Percentiles rank a stretch among this genome's conserved stretches.
Conservation (phyloP, 2,888 invertebrate genomes). For the Hedychridium roseum region DNA sequence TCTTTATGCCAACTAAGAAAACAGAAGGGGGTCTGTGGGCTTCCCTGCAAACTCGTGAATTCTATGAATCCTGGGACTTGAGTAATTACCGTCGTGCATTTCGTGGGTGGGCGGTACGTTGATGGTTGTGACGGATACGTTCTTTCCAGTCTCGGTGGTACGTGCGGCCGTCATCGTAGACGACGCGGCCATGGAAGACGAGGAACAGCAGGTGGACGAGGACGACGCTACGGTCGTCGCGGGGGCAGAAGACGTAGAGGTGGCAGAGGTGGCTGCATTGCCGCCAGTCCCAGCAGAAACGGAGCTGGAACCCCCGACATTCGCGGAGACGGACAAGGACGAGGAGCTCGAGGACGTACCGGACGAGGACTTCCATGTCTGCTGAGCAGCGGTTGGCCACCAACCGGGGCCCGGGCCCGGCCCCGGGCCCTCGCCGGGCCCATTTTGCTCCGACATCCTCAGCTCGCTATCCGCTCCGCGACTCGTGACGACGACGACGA, state of each 20-base stretch:
- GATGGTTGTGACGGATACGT: constrained; percentile 85
- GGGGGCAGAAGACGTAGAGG: too few relatives aligned
- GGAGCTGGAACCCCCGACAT: too few relatives aligned
- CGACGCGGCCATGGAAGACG: constrained; percentile 51
- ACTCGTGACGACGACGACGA: not conserved
- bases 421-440: constrained; percentile 57
- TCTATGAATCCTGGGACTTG: too few relatives aligned
- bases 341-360: constrained; percentile 24
- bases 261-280: too few relatives aligned
- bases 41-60: too few relatives aligned
- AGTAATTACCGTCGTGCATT: constrained; percentile 66
- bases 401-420: constrained; percentile 50
- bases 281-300: too few relatives aligned
- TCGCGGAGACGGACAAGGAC: constrained; percentile 23
- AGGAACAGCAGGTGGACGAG: constrained; percentile 13
- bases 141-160: constrained; percentile 63
- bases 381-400: constrained; percentile 54
- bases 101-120: constrained; percentile 73
- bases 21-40: too few relatives aligned
- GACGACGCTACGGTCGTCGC: too few relatives aligned
- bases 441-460: constrained; percentile 62
- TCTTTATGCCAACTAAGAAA: too few relatives aligned
- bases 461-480: constrained; percentile 42
- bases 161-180: constrained; percentile 66
- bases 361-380: constrained; percentile 54